A percentile compares a stretch with the other conserved stretches of the same genome.
These are phyloP conservation scores for Eremobia ochroleuca DNA, from an alignment of 2,888 invertebrate species.

Conservation along the genomic window DNA sequence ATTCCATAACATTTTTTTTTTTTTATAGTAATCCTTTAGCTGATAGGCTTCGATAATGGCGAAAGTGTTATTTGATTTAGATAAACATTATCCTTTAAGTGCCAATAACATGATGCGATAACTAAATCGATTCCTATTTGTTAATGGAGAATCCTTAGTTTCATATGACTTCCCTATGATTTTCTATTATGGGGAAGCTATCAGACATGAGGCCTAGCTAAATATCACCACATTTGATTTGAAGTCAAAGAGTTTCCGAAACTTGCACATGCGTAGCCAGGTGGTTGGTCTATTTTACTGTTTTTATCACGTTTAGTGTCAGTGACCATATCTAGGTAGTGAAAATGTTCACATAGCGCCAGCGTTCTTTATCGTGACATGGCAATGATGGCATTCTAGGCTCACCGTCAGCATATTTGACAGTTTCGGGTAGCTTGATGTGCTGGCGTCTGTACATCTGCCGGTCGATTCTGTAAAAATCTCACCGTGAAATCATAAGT, in stretches of 20 bases:
- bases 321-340: neutral
- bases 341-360: neutral
- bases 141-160: neutral
- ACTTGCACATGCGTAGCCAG: neutral
- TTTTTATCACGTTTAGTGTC: neutral
- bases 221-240: neutral
- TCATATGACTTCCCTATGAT: too few relatives aligned
- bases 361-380: constrained; percentile 1
- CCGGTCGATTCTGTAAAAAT: too few relatives aligned
- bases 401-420: too few relatives aligned
- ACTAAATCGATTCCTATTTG: neutral
- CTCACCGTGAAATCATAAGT: too few relatives aligned
- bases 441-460: too few relatives aligned
- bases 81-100: constrained; percentile 3
- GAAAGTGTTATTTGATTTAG: neutral
- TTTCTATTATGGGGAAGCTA: neutral
- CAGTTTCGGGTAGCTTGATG: too few relatives aligned
- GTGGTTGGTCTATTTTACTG: neutral
- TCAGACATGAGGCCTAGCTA: too few relatives aligned
- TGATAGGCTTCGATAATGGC: neutral
- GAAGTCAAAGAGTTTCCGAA: neutral
- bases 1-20: neutral
- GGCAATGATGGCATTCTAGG: constrained; percentile 10
- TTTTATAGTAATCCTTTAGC: neutral
- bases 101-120: constrained; percentile 6